Percentiles rank a stretch among this genome's conserved stretches.
phyloP scores from a whole-genome alignment of 2,113 vertebrate genomes.

The Hepsetus odoe region DNA sequence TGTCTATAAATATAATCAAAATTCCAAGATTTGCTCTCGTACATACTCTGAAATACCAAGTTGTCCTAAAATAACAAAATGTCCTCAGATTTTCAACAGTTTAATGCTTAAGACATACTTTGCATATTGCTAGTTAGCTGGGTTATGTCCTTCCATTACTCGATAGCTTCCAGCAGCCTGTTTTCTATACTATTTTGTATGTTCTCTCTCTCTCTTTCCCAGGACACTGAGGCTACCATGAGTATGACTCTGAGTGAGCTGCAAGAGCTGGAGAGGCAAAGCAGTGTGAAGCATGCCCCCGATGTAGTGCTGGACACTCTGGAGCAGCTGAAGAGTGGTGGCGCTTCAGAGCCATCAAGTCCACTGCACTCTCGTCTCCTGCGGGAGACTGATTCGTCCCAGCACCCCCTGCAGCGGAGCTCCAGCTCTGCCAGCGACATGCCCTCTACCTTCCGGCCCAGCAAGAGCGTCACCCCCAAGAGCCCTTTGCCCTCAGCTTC shows the following conservation, averaged over 20 bases:
- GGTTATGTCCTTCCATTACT: neutral
- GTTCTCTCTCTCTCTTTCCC: constrained; percentile 54
- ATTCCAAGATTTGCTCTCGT: too few relatives aligned
- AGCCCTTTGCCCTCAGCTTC: constrained; percentile 72
- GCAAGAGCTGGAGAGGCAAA: constrained; percentile 89
- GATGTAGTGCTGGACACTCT: constrained; percentile 97
- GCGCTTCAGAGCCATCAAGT: constrained; percentile 92
- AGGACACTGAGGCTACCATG: constrained; percentile 93
- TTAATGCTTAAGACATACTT: too few relatives aligned
- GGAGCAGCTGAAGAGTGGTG: constrained; percentile 88
- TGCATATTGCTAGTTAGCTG: neutral
- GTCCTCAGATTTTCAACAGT: too few relatives aligned
- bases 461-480: constrained; percentile 77
- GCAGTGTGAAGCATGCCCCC: constrained; percentile 87
- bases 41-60: too few relatives aligned
- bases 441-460: constrained; percentile 88
- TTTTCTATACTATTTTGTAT: neutral
- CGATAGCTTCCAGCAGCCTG: neutral
- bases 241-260: constrained; percentile 91
- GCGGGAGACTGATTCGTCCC: constrained; percentile 79
- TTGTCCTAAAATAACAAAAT: too few relatives aligned
- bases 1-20: too few relatives aligned
- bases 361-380: constrained; percentile 92
- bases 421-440: constrained; percentile 92
- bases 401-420: constrained; percentile 87